Evolutionary conservation across 1,140 invertebrate species (phyloP), one percentile per base, ranked within the genome.

Genomic region (Nebria ingens): DNA sequence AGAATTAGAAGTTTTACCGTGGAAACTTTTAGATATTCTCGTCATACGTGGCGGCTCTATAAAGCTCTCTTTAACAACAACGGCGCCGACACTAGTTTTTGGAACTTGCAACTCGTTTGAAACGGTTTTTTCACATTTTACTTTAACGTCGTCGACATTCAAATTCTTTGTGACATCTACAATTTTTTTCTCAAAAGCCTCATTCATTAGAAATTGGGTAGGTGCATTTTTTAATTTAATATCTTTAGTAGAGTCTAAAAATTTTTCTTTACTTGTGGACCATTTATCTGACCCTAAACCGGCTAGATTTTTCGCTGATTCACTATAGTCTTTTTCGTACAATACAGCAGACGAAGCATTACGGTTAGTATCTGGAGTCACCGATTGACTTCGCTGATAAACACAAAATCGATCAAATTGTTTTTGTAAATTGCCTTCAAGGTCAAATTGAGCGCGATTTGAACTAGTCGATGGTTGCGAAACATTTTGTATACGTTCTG

Each of bases 11-110:
- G 62, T 56, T 68, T 76, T 71, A 22, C 68, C 71, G 56, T 75
- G 71, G 61, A 73, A 75, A 63, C 73, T 74, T 53, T 67, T 71
- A 19, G 74, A 68, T 42, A 73, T 65, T 19, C 73, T 59, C 12
- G 63, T 63, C 21, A 72, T 71, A 60, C 72, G 70, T 2, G 70
- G 68, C 1, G 74, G 71, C 59, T 76, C 75, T 9, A 76, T 74
- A 56, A 68, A 76, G 22, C 64, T 64, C 60, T 75, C 74, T 61
- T 73, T 76, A 15, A 75, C 65, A 12, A 73, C 58, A 19, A 75
- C 63, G 2, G 72, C 67, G 2, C 71, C 73, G 0, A 67, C 67
- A 54, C 66, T 63, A 19, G 53, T 17, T 58, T 17, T 45, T 23
- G 49, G 1, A 1, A 21, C 21, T 3, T 55, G n/a, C 29, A 20